A percentile compares a stretch with the other conserved stretches of the same genome.
Evolutionary conservation across 92 coral and sea anemone genomes (phyloP).

Genomic region (Epizoanthus illoricatus): DNA sequence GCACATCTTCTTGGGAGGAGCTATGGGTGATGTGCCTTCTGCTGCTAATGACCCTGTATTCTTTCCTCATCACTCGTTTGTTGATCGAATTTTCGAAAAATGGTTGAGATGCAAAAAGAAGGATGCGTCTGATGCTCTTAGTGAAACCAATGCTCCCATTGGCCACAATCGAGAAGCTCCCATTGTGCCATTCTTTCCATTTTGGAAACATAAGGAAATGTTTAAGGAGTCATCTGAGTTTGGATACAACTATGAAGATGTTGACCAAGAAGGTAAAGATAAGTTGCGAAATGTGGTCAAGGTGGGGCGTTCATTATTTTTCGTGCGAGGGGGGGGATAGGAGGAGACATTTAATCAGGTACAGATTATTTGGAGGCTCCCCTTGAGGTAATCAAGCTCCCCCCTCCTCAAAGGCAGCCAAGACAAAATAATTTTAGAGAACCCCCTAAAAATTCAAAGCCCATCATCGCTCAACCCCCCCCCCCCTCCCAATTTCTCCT

Average conservation of each 20-base stretch:
- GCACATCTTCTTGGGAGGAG: slow-evolving; percentile 49
- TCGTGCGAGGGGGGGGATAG: too few species aligned
- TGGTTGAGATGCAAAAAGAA: slow-evolving; percentile 48
- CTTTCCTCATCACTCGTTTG: slow-evolving; percentile 51
- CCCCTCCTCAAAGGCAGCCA: too few species aligned
- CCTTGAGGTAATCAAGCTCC: too few species aligned
- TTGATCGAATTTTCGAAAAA: slow-evolving; percentile 55
- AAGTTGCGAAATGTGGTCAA: too few species aligned
- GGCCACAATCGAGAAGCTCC: slow-evolving; percentile 55
- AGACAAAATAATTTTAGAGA: too few species aligned
- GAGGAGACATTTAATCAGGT: too few species aligned
- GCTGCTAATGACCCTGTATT: slow-evolving; percentile 62
- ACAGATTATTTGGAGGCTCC: too few species aligned
- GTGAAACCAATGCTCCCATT: slow-evolving; percentile 45
- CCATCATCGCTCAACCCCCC: too few species aligned
- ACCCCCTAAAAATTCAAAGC: too few species aligned
- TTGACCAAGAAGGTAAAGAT: slow-evolving; percentile 47
- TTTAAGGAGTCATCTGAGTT: slow-evolving; percentile 47
- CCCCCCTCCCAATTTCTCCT: too few species aligned
- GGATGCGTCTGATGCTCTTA: too few species aligned
- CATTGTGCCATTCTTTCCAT: slow-evolving; percentile 56
- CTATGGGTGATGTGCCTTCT: slow-evolving; percentile 39
- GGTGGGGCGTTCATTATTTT: too few species aligned
- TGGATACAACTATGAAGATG: slow-evolving; percentile 58
- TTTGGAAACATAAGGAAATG: slow-evolving; percentile 43